Evolutionary conservation across 2,113 vertebrate species (phyloP).

Genomic region (Agapornis roseicollis): DNA sequence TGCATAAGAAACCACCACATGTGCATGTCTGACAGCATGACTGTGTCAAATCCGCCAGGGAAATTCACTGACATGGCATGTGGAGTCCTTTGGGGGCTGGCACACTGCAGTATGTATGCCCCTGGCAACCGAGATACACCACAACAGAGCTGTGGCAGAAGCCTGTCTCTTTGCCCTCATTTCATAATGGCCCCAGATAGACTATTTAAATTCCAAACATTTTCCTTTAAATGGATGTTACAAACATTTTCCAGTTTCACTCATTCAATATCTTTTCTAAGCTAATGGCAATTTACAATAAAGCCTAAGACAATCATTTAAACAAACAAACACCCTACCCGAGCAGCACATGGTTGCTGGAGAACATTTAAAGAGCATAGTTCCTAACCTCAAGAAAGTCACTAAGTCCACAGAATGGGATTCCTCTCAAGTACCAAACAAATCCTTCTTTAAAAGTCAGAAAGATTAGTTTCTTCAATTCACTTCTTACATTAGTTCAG

Average conservation of each 20-base stretch:
- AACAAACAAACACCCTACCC: neutral
- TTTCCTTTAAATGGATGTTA: neutral
- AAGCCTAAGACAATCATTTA: neutral
- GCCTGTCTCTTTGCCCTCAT: neutral
- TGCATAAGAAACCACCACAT: accelerated
- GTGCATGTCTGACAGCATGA: neutral
- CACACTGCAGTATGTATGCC: neutral
- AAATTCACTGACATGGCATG: neutral
- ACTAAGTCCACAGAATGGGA: neutral
- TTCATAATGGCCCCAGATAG: neutral
- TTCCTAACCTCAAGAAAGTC: neutral
- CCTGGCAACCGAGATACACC: neutral
- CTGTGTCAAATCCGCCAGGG: neutral
- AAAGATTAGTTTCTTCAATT: neutral
- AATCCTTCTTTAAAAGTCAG: neutral
- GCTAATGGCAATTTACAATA: neutral
- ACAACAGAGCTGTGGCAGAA: neutral
- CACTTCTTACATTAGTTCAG: neutral
- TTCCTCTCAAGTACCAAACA: neutral
- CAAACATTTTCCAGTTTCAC: neutral
- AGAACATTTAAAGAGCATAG: neutral
- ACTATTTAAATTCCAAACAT: neutral
- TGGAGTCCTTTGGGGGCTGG: neutral
- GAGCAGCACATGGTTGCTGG: neutral
- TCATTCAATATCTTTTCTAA: neutral